These are phyloP conservation scores for Hirundo rustica DNA, from an alignment of 2,797 vertebrate species.

Conservation along the genomic window DNA sequence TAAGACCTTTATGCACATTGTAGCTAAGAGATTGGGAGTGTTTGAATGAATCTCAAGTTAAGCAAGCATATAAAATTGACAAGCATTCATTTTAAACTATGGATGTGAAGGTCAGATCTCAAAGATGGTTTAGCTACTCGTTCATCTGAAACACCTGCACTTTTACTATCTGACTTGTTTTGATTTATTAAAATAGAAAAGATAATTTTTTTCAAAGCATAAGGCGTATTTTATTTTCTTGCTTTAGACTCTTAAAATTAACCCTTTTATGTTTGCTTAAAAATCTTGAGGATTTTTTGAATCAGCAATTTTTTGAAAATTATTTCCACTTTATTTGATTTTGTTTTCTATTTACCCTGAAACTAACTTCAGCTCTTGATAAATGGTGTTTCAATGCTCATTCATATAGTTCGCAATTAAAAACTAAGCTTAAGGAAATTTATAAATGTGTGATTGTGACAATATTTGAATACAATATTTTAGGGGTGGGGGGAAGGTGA, in stretches of 20 bases:
- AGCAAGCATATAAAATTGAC: background rate
- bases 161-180: background rate
- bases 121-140: background rate
- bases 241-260: background rate
- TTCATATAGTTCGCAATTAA: background rate
- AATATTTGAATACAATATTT: background rate
- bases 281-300: background rate
- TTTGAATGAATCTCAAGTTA: conserved; percentile 10
- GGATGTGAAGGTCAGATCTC: background rate
- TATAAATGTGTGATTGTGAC: background rate
- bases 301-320: background rate
- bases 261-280: background rate
- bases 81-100: background rate
- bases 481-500: rapidly evolving
- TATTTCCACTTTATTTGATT: background rate
- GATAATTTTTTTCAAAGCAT: background rate
- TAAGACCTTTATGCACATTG: background rate
- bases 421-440: background rate
- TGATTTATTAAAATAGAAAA: conserved; percentile 13
- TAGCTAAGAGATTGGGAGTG: background rate
- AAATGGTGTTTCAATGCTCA: background rate
- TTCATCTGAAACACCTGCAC: background rate
- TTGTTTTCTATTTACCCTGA: background rate
- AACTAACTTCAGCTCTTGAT: background rate
- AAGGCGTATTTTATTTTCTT: background rate